These are phyloP conservation scores for Anguilla marmorata DNA, from an alignment of 2,797 vertebrate species.

Conservation along the genomic window DNA sequence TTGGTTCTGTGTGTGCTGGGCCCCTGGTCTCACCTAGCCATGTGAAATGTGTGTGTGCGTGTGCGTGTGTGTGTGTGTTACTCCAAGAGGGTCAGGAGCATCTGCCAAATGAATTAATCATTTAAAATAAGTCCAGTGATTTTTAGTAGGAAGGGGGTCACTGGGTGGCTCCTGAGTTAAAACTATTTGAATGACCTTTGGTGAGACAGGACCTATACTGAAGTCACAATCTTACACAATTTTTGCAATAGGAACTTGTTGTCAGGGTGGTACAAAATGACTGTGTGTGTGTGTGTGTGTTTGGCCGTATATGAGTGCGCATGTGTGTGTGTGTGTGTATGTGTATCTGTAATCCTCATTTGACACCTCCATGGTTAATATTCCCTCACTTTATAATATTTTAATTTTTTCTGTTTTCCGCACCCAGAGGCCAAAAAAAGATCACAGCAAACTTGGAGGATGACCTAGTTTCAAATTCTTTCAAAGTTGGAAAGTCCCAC, in stretches of 20 bases:
- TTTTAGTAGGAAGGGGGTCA: not conserved
- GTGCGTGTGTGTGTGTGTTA: not conserved
- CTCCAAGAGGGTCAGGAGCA: not conserved
- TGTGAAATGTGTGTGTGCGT: not conserved
- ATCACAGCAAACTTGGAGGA: slow-evolving; percentile 49
- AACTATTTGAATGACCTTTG: not conserved
- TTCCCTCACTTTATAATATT: slow-evolving; percentile 35
- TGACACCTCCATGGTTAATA: slow-evolving; percentile 29
- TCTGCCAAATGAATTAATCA: not conserved
- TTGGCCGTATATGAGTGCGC: not conserved
- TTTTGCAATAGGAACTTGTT: not conserved
- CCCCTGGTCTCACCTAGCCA: slow-evolving; percentile 7
- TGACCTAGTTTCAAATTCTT: slow-evolving; percentile 67
- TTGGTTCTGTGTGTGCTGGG: slow-evolving; percentile 28
- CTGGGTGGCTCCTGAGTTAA: not conserved
- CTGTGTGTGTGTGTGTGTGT: not conserved
- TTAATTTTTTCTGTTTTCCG: slow-evolving; percentile 36
- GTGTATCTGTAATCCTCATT: not conserved
- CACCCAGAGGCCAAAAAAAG: slow-evolving; percentile 33
- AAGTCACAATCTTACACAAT: not conserved
- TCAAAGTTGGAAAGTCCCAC: slow-evolving; percentile 65
- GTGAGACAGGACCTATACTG: not conserved
- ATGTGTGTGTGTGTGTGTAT: not conserved
- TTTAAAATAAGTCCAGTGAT: not conserved
- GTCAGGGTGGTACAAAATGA: not conserved